These are phyloP conservation scores for Upupa epops DNA, from an alignment of 2,113 vertebrate genomes.

Conservation along the genomic window DNA sequence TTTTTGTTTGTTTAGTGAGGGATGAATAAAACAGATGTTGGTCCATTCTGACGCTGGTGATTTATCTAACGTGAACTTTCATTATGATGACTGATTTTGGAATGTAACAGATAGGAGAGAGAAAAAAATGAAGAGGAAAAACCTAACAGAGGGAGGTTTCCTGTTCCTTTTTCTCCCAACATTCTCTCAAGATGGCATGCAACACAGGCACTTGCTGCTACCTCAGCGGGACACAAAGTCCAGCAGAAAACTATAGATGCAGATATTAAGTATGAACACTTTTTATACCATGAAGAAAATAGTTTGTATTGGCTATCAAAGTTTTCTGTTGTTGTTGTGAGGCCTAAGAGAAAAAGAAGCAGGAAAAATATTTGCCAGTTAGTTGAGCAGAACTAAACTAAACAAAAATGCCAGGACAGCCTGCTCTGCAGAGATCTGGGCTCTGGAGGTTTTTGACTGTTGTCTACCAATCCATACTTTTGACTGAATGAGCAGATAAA, in stretches of 20 bases:
- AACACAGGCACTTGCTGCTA: background rate
- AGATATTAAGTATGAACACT: background rate
- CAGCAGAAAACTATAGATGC: background rate
- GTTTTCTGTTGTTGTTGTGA: background rate
- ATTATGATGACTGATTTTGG: conserved; percentile 23
- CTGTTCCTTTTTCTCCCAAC: background rate
- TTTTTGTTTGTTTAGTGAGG: conserved; percentile 45
- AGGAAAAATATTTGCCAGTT: background rate
- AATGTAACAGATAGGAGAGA: background rate
- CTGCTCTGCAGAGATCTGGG: background rate
- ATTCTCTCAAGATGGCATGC: background rate
- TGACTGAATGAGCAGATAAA: background rate
- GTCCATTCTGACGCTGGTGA: conserved; percentile 20
- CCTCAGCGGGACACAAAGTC: background rate
- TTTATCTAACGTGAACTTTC: conserved; percentile 23
- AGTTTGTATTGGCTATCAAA: background rate
- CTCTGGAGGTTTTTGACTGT: background rate
- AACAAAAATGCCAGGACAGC: background rate
- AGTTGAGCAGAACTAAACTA: background rate
- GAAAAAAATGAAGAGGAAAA: too few relatives aligned
- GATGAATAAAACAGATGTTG: conserved; percentile 56
- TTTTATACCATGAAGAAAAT: background rate
- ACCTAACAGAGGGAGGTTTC: background rate
- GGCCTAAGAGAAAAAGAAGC: background rate
- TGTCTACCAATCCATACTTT: background rate